Evolutionary conservation across 2,113 vertebrate genomes (phyloP).

Genomic region (Speoplatyrhinus poulsoni): DNA sequence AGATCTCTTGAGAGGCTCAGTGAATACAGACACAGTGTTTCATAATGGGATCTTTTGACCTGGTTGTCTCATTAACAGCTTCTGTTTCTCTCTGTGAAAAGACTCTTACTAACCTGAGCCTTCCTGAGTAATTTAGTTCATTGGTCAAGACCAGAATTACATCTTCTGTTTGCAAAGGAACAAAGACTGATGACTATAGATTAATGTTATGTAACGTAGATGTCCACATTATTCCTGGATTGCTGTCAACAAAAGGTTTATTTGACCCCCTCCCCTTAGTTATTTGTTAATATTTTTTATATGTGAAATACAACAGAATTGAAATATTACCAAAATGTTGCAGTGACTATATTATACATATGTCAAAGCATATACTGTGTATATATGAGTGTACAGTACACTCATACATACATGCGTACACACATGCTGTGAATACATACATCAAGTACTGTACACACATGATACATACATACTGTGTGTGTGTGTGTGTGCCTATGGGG

Average conservation of each 20-base stretch:
- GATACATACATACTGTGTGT: too few relatives aligned
- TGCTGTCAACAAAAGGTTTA: background rate
- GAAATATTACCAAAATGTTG: too few relatives aligned
- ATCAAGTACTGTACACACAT: too few relatives aligned
- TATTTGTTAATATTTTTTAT: background rate
- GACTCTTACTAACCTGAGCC: constrained; percentile 12
- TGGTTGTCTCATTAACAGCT: background rate
- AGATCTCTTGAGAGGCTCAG: too few relatives aligned
- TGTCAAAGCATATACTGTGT: too few relatives aligned
- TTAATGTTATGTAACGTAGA: background rate
- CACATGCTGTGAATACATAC: too few relatives aligned
- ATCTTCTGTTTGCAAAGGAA: background rate
- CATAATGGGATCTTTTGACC: too few relatives aligned
- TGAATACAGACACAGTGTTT: too few relatives aligned
- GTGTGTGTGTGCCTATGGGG: too few relatives aligned
- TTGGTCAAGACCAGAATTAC: constrained; percentile 22
- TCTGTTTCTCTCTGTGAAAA: constrained; percentile 5
- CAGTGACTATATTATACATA: too few relatives aligned
- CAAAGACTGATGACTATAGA: background rate
- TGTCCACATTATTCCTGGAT: background rate
- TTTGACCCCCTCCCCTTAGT: background rate
- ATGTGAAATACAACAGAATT: background rate
- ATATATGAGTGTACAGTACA: too few relatives aligned
- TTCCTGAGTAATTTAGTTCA: constrained; percentile 48
- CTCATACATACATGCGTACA: too few relatives aligned